Base-by-base conservation (phyloP, 2,797 vertebrate species). In the Taeniopygia guttata region DNA sequence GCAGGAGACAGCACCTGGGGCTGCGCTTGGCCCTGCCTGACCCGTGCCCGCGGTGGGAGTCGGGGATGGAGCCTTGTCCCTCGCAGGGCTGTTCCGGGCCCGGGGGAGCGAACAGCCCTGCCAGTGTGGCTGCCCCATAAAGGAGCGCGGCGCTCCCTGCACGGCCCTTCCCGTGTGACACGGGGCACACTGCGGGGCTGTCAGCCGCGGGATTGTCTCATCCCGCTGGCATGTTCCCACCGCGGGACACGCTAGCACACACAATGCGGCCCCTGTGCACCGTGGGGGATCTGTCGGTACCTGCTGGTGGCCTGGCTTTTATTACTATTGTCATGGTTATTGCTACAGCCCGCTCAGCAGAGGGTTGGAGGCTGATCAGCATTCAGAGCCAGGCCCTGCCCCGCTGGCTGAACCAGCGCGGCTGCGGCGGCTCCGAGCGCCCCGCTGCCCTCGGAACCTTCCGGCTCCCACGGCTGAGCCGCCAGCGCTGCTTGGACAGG, bases 251-350 rank as follows among this genome's bases (percentile, higher is more conserved):
- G 70, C 56, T 83, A 63, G 7, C 73, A 17, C 87, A 16, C 90
- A 97, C 96, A 97, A 96, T 92, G 92, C 84, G 15, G 91, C 38
- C 94, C 95, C 95, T 96, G 94, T 96, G 94, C 73, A 21, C 92
- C 56, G 38, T 36, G 86, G 93, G 94, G 91, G 95, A 87, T 95
- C 87, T 93, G 91, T 87, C 69, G 74, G 95, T 96, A 97, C 97
- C 97, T 96, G 95, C 93, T 96, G 94, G 84, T 94, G 92, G 92
- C 84, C 94, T 93, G 92, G 87, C 95, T 97, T 95, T 96, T 64
- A 79, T 90, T 87, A 9, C 95, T 45, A 94, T 96, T 96, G 92
- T 94, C 63, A 92, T 94, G 96, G 94, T 93, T 96, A 96, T 96
- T 84, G 3, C 84, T 48, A 3, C 32, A 79, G 93, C 91, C 46